Evolutionary conservation across 2,888 invertebrate genomes (phyloP).

Genomic region (Tipula vernalis): DNA sequence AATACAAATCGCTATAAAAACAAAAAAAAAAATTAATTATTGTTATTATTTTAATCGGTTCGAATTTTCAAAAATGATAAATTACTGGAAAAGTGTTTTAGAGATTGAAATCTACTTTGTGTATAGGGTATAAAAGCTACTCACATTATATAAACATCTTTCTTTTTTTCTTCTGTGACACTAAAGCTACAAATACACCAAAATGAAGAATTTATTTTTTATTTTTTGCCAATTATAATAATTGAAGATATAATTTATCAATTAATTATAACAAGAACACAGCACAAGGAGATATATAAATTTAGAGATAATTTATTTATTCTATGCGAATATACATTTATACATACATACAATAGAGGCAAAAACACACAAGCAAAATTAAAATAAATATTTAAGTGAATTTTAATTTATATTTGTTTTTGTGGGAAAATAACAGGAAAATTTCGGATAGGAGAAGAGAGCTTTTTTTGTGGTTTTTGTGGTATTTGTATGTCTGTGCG

Average conservation of each 20-base stretch:
- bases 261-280: not conserved
- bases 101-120: not conserved
- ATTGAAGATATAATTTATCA: constrained; percentile 4
- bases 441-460: not conserved
- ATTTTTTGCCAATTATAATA: not conserved
- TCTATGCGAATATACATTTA: not conserved
- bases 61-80: not conserved
- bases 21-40: not conserved
- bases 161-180: not conserved
- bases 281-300: not conserved
- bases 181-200: not conserved
- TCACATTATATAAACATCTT: not conserved
- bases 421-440: not conserved
- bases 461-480: not conserved
- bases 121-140: not conserved
- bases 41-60: not conserved
- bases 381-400: not conserved
- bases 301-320: not conserved
- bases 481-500: not conserved
- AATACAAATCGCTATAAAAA: not conserved
- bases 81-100: not conserved
- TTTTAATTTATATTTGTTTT: not conserved
- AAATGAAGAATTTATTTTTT: not conserved
- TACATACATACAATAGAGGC: not conserved
- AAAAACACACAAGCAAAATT: not conserved